A percentile compares a stretch with the other conserved stretches of the same genome.
phyloP scores from a whole-genome alignment of 2,113 vertebrate species.

The Fulmarus glacialis region DNA sequence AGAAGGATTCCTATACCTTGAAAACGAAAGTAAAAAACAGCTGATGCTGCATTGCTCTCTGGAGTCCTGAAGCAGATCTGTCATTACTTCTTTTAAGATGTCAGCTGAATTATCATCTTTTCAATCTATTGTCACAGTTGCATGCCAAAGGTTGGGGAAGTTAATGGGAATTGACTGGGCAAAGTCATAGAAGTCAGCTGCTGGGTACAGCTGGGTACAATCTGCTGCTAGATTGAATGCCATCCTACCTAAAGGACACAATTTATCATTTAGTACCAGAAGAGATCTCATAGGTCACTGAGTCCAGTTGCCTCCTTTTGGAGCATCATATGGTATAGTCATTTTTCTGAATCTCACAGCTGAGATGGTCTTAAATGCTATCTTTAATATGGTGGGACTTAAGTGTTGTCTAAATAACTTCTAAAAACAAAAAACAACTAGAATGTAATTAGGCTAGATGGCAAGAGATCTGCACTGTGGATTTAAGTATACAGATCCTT shows the following conservation, averaged over 20 bases:
- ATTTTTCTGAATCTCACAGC: background rate
- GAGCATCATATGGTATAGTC: background rate
- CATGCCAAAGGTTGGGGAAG: background rate
- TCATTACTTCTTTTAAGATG: background rate
- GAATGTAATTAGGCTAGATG: background rate
- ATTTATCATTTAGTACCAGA: background rate
- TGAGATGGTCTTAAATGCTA: background rate
- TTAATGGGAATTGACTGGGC: conserved; percentile 13
- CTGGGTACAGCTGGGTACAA: background rate
- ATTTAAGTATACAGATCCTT: background rate
- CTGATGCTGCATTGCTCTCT: background rate
- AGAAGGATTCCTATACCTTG: background rate
- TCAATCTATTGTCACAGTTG: background rate
- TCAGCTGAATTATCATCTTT: background rate
- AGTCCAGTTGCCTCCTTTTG: background rate
- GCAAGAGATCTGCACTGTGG: background rate
- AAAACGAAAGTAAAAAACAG: background rate
- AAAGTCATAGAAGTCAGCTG: background rate
- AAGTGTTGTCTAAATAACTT: background rate
- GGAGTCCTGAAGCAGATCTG: background rate
- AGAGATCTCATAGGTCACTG: background rate
- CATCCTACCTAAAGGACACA: background rate
- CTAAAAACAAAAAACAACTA: background rate
- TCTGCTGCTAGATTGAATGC: background rate
- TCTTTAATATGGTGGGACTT: background rate